Percentiles rank a stretch among this genome's conserved stretches.
Evolutionary conservation across 1,140 invertebrate species (phyloP).

Genomic region (Calosoma granatense): DNA sequence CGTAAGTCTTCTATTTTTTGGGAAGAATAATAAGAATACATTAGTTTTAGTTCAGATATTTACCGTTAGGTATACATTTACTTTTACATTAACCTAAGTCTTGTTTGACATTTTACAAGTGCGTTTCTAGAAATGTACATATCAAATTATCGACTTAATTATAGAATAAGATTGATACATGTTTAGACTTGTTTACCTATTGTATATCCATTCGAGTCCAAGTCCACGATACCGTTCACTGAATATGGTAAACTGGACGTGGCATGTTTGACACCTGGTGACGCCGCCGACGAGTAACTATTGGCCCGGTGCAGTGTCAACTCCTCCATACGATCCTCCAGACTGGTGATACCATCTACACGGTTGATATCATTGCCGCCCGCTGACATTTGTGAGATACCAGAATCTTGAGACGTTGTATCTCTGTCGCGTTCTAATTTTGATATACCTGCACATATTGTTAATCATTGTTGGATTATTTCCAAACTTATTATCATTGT

Average conservation of each 20-base stretch:
- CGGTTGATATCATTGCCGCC: constrained; percentile 34
- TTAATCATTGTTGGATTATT: no score
- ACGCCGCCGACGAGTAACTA: constrained; percentile 10
- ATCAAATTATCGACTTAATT: no score
- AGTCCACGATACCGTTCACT: constrained; percentile 26
- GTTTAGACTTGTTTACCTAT: constrained; percentile 11
- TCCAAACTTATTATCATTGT: no score
- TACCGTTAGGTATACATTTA: no score
- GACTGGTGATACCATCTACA: constrained; percentile 36
- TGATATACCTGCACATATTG: constrained; percentile 16
- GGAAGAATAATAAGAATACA: constrained; percentile 17
- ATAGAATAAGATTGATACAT: no score
- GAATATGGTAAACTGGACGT: constrained; percentile 20
- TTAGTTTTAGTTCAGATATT: no score
- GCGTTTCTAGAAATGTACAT: no score
- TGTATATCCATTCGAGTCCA: constrained; percentile 29
- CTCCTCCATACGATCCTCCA: constrained; percentile 46
- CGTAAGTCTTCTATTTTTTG: constrained; percentile 29
- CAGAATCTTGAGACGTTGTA: constrained; percentile 78
- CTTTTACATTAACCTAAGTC: no score
- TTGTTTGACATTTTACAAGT: no score
- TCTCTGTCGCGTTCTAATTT: constrained; percentile 55
- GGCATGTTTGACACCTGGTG: background rate
- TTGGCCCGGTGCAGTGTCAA: constrained; percentile 20
- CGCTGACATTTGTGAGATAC: constrained; percentile 71